These are phyloP conservation scores for Aproaerema taeniolella DNA, from an alignment of 2,888 invertebrate genomes.

Conservation along the genomic window DNA sequence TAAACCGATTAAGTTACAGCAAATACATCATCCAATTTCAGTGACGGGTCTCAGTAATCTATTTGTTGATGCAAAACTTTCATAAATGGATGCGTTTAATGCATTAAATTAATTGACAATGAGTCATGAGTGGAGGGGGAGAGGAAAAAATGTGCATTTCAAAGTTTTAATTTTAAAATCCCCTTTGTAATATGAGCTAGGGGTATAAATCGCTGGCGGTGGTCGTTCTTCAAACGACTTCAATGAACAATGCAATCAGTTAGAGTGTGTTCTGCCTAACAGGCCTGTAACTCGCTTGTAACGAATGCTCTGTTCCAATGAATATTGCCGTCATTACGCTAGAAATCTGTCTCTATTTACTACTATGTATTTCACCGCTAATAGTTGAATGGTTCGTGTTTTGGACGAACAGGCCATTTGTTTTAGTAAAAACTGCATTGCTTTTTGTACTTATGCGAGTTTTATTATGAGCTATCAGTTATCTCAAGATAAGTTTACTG, in stretches of 20 bases:
- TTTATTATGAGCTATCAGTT: no score
- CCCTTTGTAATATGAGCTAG: constrained; percentile 67
- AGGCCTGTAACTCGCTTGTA: constrained; percentile 37
- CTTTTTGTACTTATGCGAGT: no score
- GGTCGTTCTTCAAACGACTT: constrained; percentile 53
- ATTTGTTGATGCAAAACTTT: constrained; percentile 44
- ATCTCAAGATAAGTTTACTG: no score
- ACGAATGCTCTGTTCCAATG: constrained; percentile 25
- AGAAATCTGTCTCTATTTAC: no score
- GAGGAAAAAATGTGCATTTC: constrained; percentile 60
- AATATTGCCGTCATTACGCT: constrained; percentile 25
- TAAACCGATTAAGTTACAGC: no score
- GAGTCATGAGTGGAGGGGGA: constrained; percentile 48
- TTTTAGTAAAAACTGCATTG: neutral
- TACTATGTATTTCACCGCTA: no score
- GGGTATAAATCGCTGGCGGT: constrained; percentile 45
- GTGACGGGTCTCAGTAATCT: no score
- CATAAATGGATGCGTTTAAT: constrained; percentile 59
- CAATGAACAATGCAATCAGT: constrained; percentile 64
- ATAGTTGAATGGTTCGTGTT: no score
- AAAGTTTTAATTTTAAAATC: constrained; percentile 63
- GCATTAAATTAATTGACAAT: constrained; percentile 67
- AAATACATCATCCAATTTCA: no score
- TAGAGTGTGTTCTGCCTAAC: constrained; percentile 59
- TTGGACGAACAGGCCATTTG: no score